Percentiles rank a stretch among this genome's conserved stretches.
phyloP scores from a whole-genome alignment of 2,113 vertebrate genomes.

The Microcebus griseorufus region DNA sequence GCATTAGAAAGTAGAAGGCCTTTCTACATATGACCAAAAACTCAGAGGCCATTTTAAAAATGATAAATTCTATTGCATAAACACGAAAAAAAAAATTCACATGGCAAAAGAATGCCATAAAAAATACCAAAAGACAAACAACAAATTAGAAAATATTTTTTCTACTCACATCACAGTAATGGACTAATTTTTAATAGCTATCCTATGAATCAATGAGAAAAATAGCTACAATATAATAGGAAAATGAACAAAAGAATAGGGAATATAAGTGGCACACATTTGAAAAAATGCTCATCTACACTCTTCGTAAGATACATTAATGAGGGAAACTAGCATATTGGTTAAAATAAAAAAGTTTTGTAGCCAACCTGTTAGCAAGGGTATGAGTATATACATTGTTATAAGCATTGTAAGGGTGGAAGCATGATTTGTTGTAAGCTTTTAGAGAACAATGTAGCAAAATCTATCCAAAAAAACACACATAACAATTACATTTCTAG shows the following conservation, averaged over 20 bases:
- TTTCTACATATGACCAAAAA: background rate
- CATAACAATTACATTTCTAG: background rate
- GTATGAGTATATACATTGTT: background rate
- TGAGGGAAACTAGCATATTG: background rate
- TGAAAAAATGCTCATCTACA: background rate
- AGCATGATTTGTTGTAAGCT: background rate
- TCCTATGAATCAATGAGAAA: background rate
- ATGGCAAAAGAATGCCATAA: background rate
- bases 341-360: background rate
- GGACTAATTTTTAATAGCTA: background rate
- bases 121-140: conserved; percentile 15
- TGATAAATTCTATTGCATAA: conserved; percentile 14
- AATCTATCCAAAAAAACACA: background rate
- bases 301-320: background rate
- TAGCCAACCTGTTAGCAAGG: background rate
- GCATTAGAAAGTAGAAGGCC: background rate
- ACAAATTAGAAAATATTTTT: background rate
- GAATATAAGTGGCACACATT: background rate
- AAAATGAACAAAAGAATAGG: background rate
- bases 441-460: background rate
- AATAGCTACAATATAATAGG: too few species aligned
- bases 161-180: background rate
- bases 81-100: background rate
- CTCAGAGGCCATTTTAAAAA: background rate
- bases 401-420: background rate